Evolutionary conservation across 1,140 invertebrate species (phyloP).

Genomic region (Magallana angulata): DNA sequence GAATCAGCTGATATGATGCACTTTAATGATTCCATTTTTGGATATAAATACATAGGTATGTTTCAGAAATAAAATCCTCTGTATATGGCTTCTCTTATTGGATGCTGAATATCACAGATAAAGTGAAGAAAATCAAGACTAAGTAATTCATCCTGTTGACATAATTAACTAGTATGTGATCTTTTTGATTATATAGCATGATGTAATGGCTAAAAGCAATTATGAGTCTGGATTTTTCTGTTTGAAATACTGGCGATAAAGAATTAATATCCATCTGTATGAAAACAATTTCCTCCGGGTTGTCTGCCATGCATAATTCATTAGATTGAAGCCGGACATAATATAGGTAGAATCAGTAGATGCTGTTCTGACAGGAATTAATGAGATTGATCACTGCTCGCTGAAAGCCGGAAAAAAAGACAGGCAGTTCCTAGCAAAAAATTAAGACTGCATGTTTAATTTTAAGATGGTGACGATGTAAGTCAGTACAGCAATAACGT

Average conservation of each 20-base stretch:
- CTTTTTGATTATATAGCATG: not conserved
- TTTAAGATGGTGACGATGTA: too few relatives aligned
- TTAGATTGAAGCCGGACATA: not conserved
- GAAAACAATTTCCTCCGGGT: not conserved
- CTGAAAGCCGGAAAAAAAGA: too few relatives aligned
- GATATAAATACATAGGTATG: too few relatives aligned
- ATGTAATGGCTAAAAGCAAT: constrained; percentile 14
- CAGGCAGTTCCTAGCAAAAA: too few relatives aligned
- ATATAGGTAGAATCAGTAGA: not conserved
- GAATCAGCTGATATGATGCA: too few relatives aligned
- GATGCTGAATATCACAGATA: not conserved
- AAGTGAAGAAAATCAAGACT: too few relatives aligned
- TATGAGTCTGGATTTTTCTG: not conserved
- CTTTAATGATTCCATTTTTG: too few relatives aligned
- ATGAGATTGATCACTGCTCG: not conserved
- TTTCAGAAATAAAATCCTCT: not conserved
- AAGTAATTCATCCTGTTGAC: too few relatives aligned
- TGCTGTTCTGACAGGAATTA: not conserved
- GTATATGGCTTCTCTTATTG: not conserved
- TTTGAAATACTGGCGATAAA: not conserved
- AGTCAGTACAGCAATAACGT: too few relatives aligned
- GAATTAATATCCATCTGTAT: constrained; percentile 19
- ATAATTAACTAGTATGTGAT: not conserved
- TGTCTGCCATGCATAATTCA: constrained; percentile 11
- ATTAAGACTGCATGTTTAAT: too few relatives aligned